These are phyloP conservation scores for Chondrilla cf. caribensis DNA, from an alignment of 37 sponge, comb jelly and placozoan species.

Conservation along the genomic window DNA sequence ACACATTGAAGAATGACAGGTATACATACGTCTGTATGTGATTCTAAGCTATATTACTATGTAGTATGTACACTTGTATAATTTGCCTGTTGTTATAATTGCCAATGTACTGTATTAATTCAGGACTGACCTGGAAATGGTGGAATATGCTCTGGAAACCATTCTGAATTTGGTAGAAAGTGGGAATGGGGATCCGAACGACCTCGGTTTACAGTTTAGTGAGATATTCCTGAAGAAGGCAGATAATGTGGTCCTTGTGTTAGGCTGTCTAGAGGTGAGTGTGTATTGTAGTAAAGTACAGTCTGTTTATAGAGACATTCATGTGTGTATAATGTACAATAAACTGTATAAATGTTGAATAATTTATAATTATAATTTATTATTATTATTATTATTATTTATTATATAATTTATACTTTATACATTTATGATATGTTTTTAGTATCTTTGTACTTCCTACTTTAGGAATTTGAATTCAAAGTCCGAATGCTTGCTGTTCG, in stretches of 20 bases:
- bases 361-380: too few species aligned
- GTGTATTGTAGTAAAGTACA: conserved; percentile 8
- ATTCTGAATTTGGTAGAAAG: conserved; percentile 61
- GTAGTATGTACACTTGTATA: too few species aligned
- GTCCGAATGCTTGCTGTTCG: conserved; percentile 53
- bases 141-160: conserved; percentile 81
- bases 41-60: too few species aligned
- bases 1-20: conserved; percentile 46
- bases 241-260: conserved; percentile 62
- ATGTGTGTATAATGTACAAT: too few species aligned
- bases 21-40: too few species aligned
- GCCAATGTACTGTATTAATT: background rate
- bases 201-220: conserved; percentile 56
- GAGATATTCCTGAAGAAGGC: conserved; percentile 61
- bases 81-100: too few species aligned
- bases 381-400: too few species aligned
- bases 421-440: too few species aligned
- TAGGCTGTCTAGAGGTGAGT: conserved; percentile 53
- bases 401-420: too few species aligned
- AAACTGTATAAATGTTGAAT: too few species aligned
- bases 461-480: conserved; percentile 61
- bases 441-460: too few species aligned
- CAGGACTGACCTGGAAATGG: conserved; percentile 55
- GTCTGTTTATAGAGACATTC: too few species aligned
- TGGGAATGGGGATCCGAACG: conserved; percentile 19